These are phyloP conservation scores for Cataglyphis cursor DNA, from an alignment of 2,888 invertebrate genomes.

Conservation along the genomic window DNA sequence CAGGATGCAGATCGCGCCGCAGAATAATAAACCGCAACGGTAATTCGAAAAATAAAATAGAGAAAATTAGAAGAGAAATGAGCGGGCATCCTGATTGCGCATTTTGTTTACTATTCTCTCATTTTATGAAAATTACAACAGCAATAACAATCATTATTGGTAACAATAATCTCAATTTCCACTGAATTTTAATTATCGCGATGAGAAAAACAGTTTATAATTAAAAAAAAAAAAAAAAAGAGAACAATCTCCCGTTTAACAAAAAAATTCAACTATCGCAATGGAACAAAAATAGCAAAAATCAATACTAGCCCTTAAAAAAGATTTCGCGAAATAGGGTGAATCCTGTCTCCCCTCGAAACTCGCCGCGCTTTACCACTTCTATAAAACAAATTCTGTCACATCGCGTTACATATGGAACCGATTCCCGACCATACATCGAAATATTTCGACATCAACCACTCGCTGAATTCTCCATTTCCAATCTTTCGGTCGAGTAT, in stretches of 20 bases:
- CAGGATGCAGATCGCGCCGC: constrained; percentile 69
- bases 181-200: not conserved
- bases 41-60: constrained; percentile 23
- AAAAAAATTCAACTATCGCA: not conserved
- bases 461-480: constrained; percentile 49
- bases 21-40: constrained; percentile 63
- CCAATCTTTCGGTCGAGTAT: constrained; percentile 48
- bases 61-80: not conserved
- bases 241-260: not conserved
- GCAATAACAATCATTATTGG: not conserved
- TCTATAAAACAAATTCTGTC: constrained; percentile 47
- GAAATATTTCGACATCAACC: constrained; percentile 65
- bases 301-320: constrained; percentile 37
- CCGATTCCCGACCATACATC: constrained; percentile 42
- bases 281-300: constrained; percentile 19
- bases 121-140: not conserved
- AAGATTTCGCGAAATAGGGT: constrained; percentile 30
- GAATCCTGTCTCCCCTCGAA: constrained; percentile 25
- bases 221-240: not conserved
- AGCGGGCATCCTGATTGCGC: not conserved
- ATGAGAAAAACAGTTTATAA: not conserved
- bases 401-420: constrained; percentile 36
- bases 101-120: not conserved
- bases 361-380: constrained; percentile 14
- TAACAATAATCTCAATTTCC: constrained; percentile 1